phyloP scores from a whole-genome alignment of 1,140 invertebrate genomes.

The Nasonia longicornis region DNA sequence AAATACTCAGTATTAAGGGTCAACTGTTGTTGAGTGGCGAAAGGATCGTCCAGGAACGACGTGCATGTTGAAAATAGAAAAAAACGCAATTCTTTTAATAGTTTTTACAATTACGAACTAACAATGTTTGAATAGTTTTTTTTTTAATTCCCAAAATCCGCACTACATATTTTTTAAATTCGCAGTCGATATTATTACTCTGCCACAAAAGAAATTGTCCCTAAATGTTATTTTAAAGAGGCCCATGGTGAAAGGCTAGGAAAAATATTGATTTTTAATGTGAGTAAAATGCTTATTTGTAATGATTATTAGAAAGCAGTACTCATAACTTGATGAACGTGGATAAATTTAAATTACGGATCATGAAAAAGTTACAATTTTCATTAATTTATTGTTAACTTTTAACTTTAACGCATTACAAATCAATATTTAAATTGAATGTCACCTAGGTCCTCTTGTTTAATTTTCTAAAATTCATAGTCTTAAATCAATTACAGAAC shows the following conservation, averaged over 20 bases:
- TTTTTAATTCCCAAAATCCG: constrained; percentile 29
- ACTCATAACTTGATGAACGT: constrained; percentile 17
- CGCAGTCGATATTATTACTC: constrained; percentile 21
- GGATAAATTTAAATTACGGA: constrained; percentile 7
- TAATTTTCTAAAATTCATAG: constrained; percentile 34
- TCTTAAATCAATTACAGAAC: constrained; percentile 30
- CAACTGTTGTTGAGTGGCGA: constrained; percentile 64
- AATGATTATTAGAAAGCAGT: constrained; percentile 21
- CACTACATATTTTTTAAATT: constrained; percentile 26
- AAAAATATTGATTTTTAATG: constrained; percentile 32
- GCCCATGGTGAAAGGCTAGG: neutral
- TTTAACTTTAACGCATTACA: constrained; percentile 17
- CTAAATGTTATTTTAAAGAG: constrained; percentile 28
- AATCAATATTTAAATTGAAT: constrained; percentile 35
- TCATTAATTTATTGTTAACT: constrained; percentile 5
- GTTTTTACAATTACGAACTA: constrained; percentile 45
- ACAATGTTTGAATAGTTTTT: constrained; percentile 34
- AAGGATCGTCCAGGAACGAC: constrained; percentile 50
- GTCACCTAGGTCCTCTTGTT: constrained; percentile 27
- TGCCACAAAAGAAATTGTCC: constrained; percentile 28
- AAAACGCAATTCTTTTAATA: constrained; percentile 35
- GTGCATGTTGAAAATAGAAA: constrained; percentile 50
- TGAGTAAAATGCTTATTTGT: neutral
- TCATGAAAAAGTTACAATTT: constrained; percentile 6
- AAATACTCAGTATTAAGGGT: constrained; percentile 67